phyloP scores from a whole-genome alignment of 2,797 vertebrate species.

The Carduelis carduelis region DNA sequence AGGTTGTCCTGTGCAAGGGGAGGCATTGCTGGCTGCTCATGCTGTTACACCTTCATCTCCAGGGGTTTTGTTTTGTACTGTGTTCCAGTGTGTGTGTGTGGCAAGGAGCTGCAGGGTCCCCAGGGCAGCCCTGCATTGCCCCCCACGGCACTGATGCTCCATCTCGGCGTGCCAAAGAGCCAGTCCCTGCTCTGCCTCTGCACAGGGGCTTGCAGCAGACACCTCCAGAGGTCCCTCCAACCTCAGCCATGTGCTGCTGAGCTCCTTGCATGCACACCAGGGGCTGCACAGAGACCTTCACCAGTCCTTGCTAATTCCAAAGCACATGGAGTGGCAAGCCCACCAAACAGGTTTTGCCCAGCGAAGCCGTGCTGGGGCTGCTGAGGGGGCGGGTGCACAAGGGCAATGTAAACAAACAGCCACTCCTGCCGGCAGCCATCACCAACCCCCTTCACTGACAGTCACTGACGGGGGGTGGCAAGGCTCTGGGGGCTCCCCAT shows the following conservation, averaged over 20 bases:
- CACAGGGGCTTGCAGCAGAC: neutral
- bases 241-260: neutral
- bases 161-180: accelerated
- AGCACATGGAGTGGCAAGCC: accelerated
- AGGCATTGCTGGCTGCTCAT: neutral
- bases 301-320: accelerated
- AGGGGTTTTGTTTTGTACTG: accelerated
- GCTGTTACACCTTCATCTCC: neutral
- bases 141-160: neutral
- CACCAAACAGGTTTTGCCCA: neutral
- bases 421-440: neutral
- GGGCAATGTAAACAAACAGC: accelerated
- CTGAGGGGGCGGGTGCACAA: accelerated
- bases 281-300: neutral
- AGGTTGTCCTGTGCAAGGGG: accelerated
- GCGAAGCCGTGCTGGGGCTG: accelerated
- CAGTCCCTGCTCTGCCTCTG: neutral
- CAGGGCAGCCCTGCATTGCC: neutral
- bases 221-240: slow-evolving; percentile 65
- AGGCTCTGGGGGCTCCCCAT: neutral
- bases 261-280: neutral
- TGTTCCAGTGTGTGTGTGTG: accelerated
- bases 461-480: no score
- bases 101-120: neutral
- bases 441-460: accelerated